Evolutionary conservation across 2,797 vertebrate species (phyloP), one percentile per base, ranked within the genome.

Genomic region (Lerista edwardsae): DNA sequence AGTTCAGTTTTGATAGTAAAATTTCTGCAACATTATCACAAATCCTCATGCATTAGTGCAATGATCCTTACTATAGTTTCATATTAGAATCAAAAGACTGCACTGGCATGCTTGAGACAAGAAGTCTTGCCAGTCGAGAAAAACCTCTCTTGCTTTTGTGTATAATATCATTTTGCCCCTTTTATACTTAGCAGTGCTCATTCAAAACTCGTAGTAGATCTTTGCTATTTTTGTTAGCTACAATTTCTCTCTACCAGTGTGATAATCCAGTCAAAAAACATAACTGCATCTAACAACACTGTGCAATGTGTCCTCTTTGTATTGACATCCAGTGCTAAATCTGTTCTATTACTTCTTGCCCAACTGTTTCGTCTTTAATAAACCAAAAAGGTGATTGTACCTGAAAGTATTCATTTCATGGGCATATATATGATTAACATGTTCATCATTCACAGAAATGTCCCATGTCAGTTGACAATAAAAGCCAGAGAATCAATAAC

Each of bases 1-100:
- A 95, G 94, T 96, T 96, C 95, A 94, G 96, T 96, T 96, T 97
- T 96, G 96, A 97, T 96, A 96, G 96, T 97, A 96, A 96, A 96
- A 96, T 97, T 97, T 96, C 95, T 96, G 96, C 96, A 96, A 96
- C 96, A 97, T 97, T 97, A 96, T 96, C 96, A 96, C 96, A 97
- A 96, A 97, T 96, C 95, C 95, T 96, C 96, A 93, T 91, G 96
- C 95, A 96, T 97, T 97, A 96, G 96, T 96, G 96, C 96, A 97
- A 97, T 96, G 96, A 96, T 96, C 96, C 96, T 96, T 97, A 96
- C 91, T 94, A 92, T 86, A 95, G 94, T 94, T 96, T 95, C 95
- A 92, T 96, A 96, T 95, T 96, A 95, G 95, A 96, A 94, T 95
- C 94, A 94, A 94, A 95, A 95, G 95, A 89, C 90, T 95, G 91